Evolutionary conservation across 2,797 vertebrate genomes (phyloP).

Genomic region (Denticeps clupeoides): DNA sequence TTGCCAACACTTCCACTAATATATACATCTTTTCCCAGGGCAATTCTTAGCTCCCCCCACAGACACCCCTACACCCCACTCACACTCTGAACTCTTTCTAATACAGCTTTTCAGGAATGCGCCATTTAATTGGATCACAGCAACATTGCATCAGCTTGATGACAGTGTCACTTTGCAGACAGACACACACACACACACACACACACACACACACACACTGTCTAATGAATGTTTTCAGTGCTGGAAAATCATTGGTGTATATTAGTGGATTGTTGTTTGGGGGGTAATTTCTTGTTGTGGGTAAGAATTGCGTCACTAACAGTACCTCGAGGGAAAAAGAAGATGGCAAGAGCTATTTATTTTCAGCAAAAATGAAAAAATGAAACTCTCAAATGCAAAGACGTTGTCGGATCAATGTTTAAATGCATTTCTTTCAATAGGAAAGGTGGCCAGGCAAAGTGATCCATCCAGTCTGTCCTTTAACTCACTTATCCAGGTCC

Average conservation of each 20-base stretch:
- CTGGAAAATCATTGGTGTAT: not conserved
- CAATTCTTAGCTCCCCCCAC: constrained; percentile 6
- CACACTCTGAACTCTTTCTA: no score
- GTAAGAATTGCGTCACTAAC: not conserved
- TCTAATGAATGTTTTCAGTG: not conserved
- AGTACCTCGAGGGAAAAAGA: not conserved
- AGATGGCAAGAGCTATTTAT: not conserved
- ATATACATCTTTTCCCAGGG: constrained; percentile 1
- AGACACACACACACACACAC: not conserved
- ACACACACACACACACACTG: not conserved
- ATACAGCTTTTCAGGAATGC: no score
- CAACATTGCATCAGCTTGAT: no score
- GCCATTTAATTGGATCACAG: no score
- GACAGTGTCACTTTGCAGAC: no score
- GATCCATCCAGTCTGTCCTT: no score
- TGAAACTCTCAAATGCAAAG: no score
- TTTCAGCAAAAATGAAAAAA: constrained; percentile 1
- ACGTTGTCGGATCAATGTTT: no score
- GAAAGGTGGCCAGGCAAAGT: no score
- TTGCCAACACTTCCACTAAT: not conserved
- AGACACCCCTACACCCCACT: no score
- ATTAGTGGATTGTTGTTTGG: not conserved
- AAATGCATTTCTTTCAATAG: no score
- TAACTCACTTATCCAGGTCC: not conserved
- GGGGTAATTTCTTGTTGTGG: not conserved